Evolutionary conservation across 2,888 invertebrate species (phyloP).

Genomic region (Melanophora roralis): DNA sequence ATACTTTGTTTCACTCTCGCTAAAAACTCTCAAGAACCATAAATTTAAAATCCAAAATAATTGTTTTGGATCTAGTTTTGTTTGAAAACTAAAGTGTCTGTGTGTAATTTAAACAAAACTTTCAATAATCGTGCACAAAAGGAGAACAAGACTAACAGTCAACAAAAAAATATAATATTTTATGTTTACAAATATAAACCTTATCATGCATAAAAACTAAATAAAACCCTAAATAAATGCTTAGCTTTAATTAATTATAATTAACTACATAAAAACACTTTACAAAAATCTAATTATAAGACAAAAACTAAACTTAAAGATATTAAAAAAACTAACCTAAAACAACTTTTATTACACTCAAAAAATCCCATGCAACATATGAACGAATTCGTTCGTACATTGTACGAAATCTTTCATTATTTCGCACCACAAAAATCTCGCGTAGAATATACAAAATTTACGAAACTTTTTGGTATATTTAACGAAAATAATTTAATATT

Average conservation of each 20-base stretch:
- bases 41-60: neutral
- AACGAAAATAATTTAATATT: too few species aligned
- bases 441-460: too few species aligned
- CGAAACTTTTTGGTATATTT: too few species aligned
- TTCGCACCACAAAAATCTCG: too few species aligned
- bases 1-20: neutral
- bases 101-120: neutral
- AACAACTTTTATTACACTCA: too few species aligned
- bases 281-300: neutral
- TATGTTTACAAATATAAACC: conserved; percentile 25
- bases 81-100: neutral
- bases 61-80: neutral
- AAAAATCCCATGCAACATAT: too few species aligned
- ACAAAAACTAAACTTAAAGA: too few species aligned
- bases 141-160: conserved; percentile 32
- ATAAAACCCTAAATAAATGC: neutral
- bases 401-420: too few species aligned
- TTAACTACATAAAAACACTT: neutral
- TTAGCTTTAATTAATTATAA: neutral
- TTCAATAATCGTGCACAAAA: conserved; percentile 45
- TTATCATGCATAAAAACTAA: conserved; percentile 38
- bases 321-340: neutral
- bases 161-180: neutral
- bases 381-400: too few species aligned
- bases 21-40: conserved; percentile 5